Evolutionary conservation across 2,797 vertebrate genomes (phyloP).

Genomic region (Molossus alvarezi): DNA sequence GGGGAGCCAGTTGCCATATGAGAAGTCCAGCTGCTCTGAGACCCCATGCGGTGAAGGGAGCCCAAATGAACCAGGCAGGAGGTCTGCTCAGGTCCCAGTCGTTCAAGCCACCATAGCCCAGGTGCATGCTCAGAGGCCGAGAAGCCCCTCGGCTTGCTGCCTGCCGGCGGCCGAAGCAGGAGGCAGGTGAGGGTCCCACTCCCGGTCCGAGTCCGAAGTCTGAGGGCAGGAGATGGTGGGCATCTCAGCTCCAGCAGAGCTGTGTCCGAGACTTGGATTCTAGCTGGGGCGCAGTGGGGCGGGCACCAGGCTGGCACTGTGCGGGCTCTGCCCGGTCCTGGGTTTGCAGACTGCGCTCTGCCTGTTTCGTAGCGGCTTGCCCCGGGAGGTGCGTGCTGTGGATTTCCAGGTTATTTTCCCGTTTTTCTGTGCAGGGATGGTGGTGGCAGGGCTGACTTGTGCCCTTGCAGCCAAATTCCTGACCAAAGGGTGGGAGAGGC

Average conservation of each 20-base stretch:
- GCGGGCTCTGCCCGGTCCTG: neutral
- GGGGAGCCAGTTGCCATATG: neutral
- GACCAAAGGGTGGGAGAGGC: neutral
- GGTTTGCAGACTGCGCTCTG: neutral
- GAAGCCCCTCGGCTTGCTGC: neutral
- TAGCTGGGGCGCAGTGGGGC: fast-evolving
- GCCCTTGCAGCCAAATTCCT: neutral
- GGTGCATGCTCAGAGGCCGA: neutral
- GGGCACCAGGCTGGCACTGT: neutral
- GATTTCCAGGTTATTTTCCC: neutral
- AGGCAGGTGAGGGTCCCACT: neutral
- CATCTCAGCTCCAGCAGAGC: neutral
- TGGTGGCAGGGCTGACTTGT: too few relatives aligned
- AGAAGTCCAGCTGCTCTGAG: too few relatives aligned
- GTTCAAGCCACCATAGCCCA: fast-evolving
- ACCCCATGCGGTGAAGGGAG: neutral
- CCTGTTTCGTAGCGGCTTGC: too few relatives aligned
- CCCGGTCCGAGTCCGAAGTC: neutral
- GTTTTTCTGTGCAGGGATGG: neutral
- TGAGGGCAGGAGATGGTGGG: neutral
- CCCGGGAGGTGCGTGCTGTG: neutral
- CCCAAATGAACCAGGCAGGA: fast-evolving
- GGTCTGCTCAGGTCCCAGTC: neutral
- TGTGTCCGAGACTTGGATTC: neutral
- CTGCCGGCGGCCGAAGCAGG: neutral